Conservation (phyloP, 2,797 vertebrate species). For the Mycteria americana region DNA sequence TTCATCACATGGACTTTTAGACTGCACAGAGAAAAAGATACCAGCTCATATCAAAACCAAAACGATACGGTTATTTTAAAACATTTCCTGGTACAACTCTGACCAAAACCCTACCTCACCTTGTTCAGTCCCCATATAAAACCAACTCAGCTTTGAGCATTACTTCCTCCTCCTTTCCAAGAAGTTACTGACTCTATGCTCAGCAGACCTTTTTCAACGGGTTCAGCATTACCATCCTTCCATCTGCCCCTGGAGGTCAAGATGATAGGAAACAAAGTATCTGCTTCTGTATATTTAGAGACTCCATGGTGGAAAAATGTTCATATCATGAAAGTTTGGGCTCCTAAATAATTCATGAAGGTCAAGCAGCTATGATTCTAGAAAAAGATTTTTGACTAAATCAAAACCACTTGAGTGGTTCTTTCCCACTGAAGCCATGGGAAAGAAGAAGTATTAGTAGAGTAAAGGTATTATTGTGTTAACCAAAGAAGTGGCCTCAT, state of each 20-base stretch:
- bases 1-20: background rate
- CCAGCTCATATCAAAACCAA: background rate
- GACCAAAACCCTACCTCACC: background rate
- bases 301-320: background rate
- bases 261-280: background rate
- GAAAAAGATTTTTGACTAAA: background rate
- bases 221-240: background rate
- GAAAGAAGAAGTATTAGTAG: background rate
- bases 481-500: background rate
- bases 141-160: background rate
- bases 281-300: background rate
- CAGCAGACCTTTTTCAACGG: background rate
- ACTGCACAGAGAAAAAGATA: background rate
- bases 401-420: background rate
- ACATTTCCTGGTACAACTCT: background rate
- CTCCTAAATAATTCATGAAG: background rate
- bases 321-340: background rate
- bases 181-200: background rate
- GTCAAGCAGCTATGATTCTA: background rate
- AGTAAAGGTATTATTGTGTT: background rate
- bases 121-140: background rate
- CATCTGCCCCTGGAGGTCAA: background rate
- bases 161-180: background rate
- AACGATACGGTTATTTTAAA: background rate
- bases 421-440: background rate